Base-by-base conservation (phyloP, 1,140 invertebrate genomes). In the Meloidogyne hapla region DNA sequence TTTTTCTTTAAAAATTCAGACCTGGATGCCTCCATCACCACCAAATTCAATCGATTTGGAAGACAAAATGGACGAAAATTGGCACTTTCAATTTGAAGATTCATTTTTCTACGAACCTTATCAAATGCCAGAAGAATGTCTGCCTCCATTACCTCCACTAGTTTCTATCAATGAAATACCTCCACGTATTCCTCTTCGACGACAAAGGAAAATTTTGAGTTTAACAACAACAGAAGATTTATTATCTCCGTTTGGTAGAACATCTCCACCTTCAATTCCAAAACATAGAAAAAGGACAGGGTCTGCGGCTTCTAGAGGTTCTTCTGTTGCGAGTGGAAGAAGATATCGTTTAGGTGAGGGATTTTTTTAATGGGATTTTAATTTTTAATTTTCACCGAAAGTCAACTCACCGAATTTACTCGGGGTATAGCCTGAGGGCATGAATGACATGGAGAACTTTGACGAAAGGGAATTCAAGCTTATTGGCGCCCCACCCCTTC, bases 21-120 rank as follows among this genome's bases (percentile, higher is more conserved):
- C 64, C 10, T 77, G 76, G 76, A 77, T 77, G 76, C 76, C 76
- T 15, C 76, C 76, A 25, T 77, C 76, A 18, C 76, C 76, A 1
- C 76, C 76, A n/a, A 77, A 42, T 48, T 77, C 76, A 28, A 48
- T 56, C 1, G 48, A 21, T 42, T 40, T 18, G 10, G 61, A 63
- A 40, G 64, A 65, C 26, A 68, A 77, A 61, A 75, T 66, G 15
- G 70, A 28, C 18, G 21, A 28, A 42, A 45, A 15, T 23, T 70
- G 26, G 61, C 21, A 45, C 13, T 45, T 66, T 26, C 25, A 74
- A 33, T 40, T 77, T 33, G 64, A 67, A 23, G 75, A 63, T 18
- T 45, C 67, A 2, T 38, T 69, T 23, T 64, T 77, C 64, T 77
- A 77, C 40, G 65, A 75, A 8, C 13, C 72, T 1, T 12, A 45